Evolutionary conservation across 2,888 invertebrate species (phyloP), one percentile per base, ranked within the genome.

Genomic region (Mycalesis mineus): DNA sequence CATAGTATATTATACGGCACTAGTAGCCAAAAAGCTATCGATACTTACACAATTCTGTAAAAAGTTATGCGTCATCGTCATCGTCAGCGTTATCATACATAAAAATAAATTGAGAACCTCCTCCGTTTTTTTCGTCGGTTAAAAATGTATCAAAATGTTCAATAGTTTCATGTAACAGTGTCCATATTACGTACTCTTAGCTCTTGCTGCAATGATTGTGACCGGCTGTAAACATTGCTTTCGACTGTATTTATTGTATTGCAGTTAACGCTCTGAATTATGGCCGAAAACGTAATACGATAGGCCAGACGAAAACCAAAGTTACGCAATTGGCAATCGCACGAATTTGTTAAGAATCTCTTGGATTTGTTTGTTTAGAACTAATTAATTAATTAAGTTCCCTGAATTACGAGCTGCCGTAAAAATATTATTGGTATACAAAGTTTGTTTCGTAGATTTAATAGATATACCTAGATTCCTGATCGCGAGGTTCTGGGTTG

Each of bases 201-300:
- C 15, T 33, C 15, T 47, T 47, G 47, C 15, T 33, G 47, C 47
- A 47, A 47, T 45, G 7, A 15, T 33, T 33, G 33, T 1, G 14
- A 31, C 15, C 9, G 9, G 3, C 15, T 9, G 31, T 31, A 11
- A 15, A 31, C 3, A 5, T 15, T 33, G 14, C 14, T 31, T 47
- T 47, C 33, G 47, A 14, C 11, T 45, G 31, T 14, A 45, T 45
- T 33, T 45, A 45, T 45, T 31, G 44, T 44, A 29, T 28, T 44
- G 31, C 11, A 8, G 31, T 33, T 47, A 47, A 15, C 15, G 31
- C 13, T 47, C 45, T 47, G 45, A 47, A 47, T 47, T 45, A 31
- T 31, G 8, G 8, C 31, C 29, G 14, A 45, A 29, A 29, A 3
- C 44, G 44, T 13, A 13, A 13, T 28, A 44, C 11, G 9, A 9